Base-by-base conservation (phyloP, 2,888 invertebrate genomes). In the Invenusta paracnida region DNA sequence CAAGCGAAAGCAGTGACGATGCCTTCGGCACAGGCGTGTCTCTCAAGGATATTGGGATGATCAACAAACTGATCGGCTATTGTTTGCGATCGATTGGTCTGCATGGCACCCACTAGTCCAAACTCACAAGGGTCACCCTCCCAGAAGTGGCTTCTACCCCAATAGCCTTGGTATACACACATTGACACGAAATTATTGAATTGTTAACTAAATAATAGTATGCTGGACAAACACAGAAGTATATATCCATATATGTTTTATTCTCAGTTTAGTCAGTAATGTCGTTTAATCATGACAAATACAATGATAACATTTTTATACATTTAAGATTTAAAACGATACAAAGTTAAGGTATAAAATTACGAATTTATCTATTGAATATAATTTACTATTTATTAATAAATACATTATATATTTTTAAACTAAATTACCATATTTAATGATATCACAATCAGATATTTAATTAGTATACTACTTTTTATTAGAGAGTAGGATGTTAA, bases 1-100 rank as follows among this genome's bases (percentile, higher is more conserved):
- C 96, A 96, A 0, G 94, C 94, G 90, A 94, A 97, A 67, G 95
- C 95, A 0, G 94, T 93, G 87, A 94, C 93, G 87, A 97, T 93
- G 0, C 94, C 96, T 92, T 95, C 23, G 13, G 17, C 30, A 17
- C 29, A 31, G 27, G 82, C 25, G 27, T 85, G 29, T 66, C 85
- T 29, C 94, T 13, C 94, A 93, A 89, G 25, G 27, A 84, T 94
- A 94, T 23, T 95, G 88, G 0, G 94, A 94, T 84, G 67, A 17
- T 84, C 84, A 73, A 1, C 2, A 73, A 84, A 28, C 1, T 85
- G 30, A 0, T 2, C 17, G 30, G 81, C 1, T 0, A 85, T 5
- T 29, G 17, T 1, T n/a, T 0, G 11, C 25, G 84, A 30, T 0
- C n/a, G 28, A 5, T 27, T 30, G 17, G 82, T 85, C 2, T 85